These are phyloP conservation scores for Tiaroga cobitis DNA, from an alignment of 2,797 vertebrate genomes.

Conservation along the genomic window DNA sequence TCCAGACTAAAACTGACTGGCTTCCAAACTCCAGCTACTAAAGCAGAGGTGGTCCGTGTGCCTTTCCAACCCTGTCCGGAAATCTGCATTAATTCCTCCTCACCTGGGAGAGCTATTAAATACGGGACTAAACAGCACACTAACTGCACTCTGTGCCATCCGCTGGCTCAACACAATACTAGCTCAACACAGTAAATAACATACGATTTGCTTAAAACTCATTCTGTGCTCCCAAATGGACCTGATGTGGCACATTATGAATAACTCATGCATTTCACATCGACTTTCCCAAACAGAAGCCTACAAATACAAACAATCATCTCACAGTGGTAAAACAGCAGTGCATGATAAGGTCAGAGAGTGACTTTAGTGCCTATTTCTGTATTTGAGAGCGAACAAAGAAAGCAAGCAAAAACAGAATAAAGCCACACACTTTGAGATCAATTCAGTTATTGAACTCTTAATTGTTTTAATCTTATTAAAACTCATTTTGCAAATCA, in stretches of 20 bases:
- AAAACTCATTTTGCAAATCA: constrained; percentile 55
- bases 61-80: constrained; percentile 75
- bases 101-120: constrained; percentile 88
- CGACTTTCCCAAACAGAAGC: constrained; percentile 3
- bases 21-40: constrained; percentile 84
- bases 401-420: constrained; percentile 1
- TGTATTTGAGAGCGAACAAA: constrained; percentile 23
- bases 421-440: constrained; percentile 13
- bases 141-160: constrained; percentile 42
- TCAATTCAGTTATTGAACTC: constrained; percentile 29
- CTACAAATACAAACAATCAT: constrained; percentile 16
- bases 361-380: constrained; percentile 1
- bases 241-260: constrained; percentile 11
- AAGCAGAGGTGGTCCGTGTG: constrained; percentile 73
- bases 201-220: constrained; percentile 31
- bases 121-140: constrained; percentile 65
- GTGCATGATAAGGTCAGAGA: neutral
- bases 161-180: constrained; percentile 41
- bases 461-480: constrained; percentile 60
- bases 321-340: constrained; percentile 8
- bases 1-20: constrained; percentile 82
- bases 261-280: constrained; percentile 36
- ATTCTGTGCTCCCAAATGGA: constrained; percentile 36
- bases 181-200: constrained; percentile 33
- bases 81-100: constrained; percentile 87